phyloP scores from a whole-genome alignment of 2,888 invertebrate genomes.

The Drosophila atroscutellata region DNA sequence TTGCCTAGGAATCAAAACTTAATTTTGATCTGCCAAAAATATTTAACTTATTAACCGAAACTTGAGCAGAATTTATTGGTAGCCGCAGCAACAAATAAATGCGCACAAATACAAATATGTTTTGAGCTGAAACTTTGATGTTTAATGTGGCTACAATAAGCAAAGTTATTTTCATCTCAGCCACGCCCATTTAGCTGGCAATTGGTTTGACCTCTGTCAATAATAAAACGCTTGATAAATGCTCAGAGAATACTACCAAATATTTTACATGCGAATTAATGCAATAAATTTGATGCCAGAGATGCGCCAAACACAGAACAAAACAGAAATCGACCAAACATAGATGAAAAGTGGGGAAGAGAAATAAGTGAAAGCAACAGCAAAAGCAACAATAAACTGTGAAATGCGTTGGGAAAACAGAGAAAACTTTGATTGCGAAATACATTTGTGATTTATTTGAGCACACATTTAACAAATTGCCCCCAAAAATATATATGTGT shows the following conservation, averaged over 20 bases:
- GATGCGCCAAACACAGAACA: constrained; percentile 32
- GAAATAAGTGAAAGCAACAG: constrained; percentile 2
- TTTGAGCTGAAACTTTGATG: constrained; percentile 63
- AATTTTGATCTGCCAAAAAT: constrained; percentile 61
- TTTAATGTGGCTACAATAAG: constrained; percentile 28
- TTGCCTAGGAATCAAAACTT: constrained; percentile 45
- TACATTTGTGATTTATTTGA: constrained; percentile 80
- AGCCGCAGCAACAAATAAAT: constrained; percentile 54
- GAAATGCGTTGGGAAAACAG: constrained; percentile 47
- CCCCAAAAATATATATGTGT: constrained; percentile 35
- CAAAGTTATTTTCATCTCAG: constrained; percentile 35
- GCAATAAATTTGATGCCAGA: constrained; percentile 73
- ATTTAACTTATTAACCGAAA: constrained; percentile 60
- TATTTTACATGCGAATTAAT: constrained; percentile 80
- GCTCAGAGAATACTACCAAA: constrained; percentile 70
- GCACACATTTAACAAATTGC: constrained; percentile 79
- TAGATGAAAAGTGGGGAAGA: background rate
- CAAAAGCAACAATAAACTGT: constrained; percentile 41
- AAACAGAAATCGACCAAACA: constrained; percentile 31
- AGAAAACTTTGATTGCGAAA: constrained; percentile 75
- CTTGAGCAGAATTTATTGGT: constrained; percentile 61
- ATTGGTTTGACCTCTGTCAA: constrained; percentile 65
- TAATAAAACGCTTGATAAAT: constrained; percentile 80
- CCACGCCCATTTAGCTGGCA: constrained; percentile 19
- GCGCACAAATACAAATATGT: constrained; percentile 60